Base-by-base conservation (phyloP, 1,140 invertebrate genomes). In the Drosophila mauritiana region DNA sequence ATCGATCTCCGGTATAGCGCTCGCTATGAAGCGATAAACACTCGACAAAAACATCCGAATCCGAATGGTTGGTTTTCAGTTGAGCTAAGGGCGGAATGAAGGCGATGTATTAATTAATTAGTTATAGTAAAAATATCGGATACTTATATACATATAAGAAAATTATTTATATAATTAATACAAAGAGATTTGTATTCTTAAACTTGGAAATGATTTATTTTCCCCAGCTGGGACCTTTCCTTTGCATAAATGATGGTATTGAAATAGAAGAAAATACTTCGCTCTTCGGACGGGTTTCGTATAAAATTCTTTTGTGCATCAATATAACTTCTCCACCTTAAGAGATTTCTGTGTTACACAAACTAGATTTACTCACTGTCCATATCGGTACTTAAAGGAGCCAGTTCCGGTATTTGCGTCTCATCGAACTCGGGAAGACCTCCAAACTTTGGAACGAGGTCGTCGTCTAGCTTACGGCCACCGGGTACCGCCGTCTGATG, bases 31-130 rank as follows among this genome's bases (percentile, higher is more conserved):
- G 42, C 5, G 79, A 83, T 15, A 86, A 43, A 34, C 91, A 92
- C 58, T 92, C 91, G 1, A 78, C 82, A 68, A 76, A 92, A 4
- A 86, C 49, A 56, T 92, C 91, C 17, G 84, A 90, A 43, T 90
- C 85, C 2, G 91, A 91, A 25, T 85, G 67, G 25, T 63, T 53
- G 3, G 45, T 7, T 48, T 74, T 77, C 0, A 70, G 10, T 67
- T 80, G 61, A 37, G 54, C 83, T 86, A 45, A 11, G 8, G 15
- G 6, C 12, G 17, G 2, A 15, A 48, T 27, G 20, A 36, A 36
- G 8, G 4, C 31, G 31, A 31, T 10, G 2, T 8, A 31, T 10
- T 31, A 27, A 27, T 27, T 7, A 31, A 31, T 31, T 31, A 3
- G 17, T 45, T 22, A 4, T 0, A 20, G 15, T 8, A 31, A 31